Evolutionary conservation across 64 coral and sea anemone genomes (phyloP).

Genomic region (Platygyra sinensis): DNA sequence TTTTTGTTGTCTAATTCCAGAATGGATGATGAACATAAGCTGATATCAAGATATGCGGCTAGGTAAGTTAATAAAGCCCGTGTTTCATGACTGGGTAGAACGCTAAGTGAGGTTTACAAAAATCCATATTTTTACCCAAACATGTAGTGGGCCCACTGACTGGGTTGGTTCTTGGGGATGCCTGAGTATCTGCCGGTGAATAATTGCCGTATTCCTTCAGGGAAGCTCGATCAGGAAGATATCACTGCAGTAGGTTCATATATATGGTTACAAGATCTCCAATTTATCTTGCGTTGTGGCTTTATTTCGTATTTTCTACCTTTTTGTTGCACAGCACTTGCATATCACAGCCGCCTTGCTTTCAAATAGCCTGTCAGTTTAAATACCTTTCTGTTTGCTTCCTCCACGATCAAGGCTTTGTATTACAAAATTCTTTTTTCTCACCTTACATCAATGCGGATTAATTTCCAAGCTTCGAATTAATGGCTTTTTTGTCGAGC

Average conservation of each 20-base stretch:
- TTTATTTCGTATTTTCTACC: not conserved
- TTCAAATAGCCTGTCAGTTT: no score
- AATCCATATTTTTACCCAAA: not conserved
- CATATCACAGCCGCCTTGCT: no score
- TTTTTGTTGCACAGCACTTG: not conserved
- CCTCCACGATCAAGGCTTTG: no score
- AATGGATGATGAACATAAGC: conserved; percentile 98
- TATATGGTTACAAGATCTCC: not conserved
- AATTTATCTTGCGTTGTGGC: not conserved
- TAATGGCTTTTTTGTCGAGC: not conserved
- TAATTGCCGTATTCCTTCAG: not conserved
- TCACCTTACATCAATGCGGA: not conserved
- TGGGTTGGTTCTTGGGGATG: not conserved
- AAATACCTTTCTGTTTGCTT: no score
- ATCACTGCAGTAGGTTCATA: not conserved
- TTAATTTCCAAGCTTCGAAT: not conserved
- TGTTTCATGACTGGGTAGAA: conserved; percentile 6
- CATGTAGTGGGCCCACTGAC: not conserved
- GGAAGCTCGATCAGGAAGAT: not conserved
- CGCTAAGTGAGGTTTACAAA: conserved; percentile 10
- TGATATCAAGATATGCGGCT: conserved; percentile 93
- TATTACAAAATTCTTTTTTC: no score
- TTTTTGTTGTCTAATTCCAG: conserved; percentile 66
- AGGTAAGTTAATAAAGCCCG: conserved; percentile 70
- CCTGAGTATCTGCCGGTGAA: not conserved